A percentile compares a stretch with the other conserved stretches of the same genome.
Evolutionary conservation across 2,888 invertebrate genomes (phyloP).

Genomic region (Plusia festucae): DNA sequence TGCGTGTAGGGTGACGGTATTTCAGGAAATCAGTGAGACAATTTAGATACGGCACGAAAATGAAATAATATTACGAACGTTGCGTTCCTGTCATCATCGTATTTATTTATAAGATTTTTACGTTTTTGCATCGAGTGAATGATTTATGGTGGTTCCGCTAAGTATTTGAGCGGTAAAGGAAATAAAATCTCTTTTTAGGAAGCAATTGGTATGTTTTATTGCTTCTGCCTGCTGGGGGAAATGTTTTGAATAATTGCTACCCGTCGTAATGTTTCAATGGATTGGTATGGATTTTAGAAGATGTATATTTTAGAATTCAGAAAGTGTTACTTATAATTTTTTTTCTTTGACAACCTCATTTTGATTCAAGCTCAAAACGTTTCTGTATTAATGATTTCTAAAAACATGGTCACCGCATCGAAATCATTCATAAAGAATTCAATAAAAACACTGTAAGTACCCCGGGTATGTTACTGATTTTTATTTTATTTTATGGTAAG

Average conservation of each 20-base stretch:
- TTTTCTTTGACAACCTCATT: neutral
- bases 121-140: constrained; percentile 27
- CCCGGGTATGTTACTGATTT: neutral
- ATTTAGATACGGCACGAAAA: constrained; percentile 54
- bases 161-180: constrained; percentile 34
- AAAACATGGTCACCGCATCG: constrained; percentile 32
- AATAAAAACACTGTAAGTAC: constrained; percentile 24
- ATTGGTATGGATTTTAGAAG: constrained; percentile 39
- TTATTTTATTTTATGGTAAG: neutral
- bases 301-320: constrained; percentile 13
- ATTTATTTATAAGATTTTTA: constrained; percentile 43
- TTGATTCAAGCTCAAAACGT: too few species aligned
- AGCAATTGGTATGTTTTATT: constrained; percentile 44
- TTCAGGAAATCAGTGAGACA: constrained; percentile 50
- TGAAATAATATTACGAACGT: constrained; percentile 38
- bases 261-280: constrained; percentile 15
- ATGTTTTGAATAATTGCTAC: constrained; percentile 36
- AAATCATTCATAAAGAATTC: constrained; percentile 27
- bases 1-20: constrained; percentile 63
- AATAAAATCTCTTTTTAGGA: constrained; percentile 47
- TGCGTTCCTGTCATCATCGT: constrained; percentile 24
- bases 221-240: constrained; percentile 27
- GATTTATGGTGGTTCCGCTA: constrained; percentile 35
- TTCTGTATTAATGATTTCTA: neutral
- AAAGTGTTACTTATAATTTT: too few species aligned